A percentile compares a stretch with the other conserved stretches of the same genome.
Evolutionary conservation across 1,140 invertebrate genomes (phyloP).

Genomic region (Cotesia chilonis): DNA sequence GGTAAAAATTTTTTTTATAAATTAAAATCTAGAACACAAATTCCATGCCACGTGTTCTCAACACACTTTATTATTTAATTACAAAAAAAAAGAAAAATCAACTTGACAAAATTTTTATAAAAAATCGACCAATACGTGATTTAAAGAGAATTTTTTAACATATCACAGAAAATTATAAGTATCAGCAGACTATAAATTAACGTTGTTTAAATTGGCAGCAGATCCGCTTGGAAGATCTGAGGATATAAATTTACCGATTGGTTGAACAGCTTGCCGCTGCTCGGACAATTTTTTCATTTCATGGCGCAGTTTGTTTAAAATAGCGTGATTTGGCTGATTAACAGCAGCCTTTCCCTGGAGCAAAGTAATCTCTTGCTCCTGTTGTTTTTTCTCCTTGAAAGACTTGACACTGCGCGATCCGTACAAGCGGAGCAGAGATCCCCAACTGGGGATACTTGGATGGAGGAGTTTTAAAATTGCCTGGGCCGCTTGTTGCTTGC

Average conservation of each 20-base stretch:
- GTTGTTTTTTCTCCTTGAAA: constrained; percentile 92
- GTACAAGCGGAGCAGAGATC: constrained; percentile 90
- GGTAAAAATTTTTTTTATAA: too few relatives aligned
- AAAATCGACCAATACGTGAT: too few relatives aligned
- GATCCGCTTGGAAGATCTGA: constrained; percentile 74
- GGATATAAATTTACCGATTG: constrained; percentile 78
- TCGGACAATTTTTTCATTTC: constrained; percentile 87
- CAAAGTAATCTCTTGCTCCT: constrained; percentile 93
- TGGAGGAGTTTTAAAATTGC: constrained; percentile 91
- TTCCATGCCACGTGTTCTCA: too few relatives aligned
- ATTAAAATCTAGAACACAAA: too few relatives aligned
- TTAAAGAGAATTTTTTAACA: too few relatives aligned
- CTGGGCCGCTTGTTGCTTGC: constrained; percentile 96
- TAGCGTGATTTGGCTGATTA: constrained; percentile 93
- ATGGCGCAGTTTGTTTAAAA: constrained; percentile 86
- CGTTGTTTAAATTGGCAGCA: constrained; percentile 78
- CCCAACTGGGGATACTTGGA: constrained; percentile 95
- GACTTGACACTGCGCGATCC: constrained; percentile 91
- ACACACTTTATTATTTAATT: too few relatives aligned
- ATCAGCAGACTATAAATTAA: constrained; percentile 67
- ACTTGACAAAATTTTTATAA: too few relatives aligned
- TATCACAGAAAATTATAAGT: too few relatives aligned
- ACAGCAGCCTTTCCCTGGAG: constrained; percentile 89
- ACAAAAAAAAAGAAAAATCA: too few relatives aligned
- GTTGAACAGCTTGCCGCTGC: constrained; percentile 73